Conservation (phyloP, 2,888 invertebrate genomes). For the Leucoptera coffeella region DNA sequence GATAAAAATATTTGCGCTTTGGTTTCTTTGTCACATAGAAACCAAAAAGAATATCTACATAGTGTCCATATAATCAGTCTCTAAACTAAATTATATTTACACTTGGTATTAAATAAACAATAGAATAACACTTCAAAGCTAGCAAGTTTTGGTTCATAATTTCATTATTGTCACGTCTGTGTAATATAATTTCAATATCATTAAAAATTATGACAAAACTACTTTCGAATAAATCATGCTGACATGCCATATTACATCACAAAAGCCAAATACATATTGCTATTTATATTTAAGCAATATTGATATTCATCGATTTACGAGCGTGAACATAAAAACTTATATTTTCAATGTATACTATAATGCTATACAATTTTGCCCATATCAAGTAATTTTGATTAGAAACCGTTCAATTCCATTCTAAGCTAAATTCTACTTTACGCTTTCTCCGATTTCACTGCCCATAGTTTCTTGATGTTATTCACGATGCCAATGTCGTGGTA, state of each 20-base stretch:
- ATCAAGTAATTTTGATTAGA: not conserved
- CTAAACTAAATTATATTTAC: too few relatives aligned
- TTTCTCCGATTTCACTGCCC: slow-evolving; percentile 53
- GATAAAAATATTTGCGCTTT: too few relatives aligned
- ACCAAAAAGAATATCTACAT: too few relatives aligned
- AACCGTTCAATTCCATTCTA: not conserved
- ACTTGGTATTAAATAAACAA: too few relatives aligned
- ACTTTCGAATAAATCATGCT: too few relatives aligned
- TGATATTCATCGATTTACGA: not conserved
- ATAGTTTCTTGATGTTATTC: slow-evolving; percentile 64
- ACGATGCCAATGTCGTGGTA: slow-evolving; percentile 76
- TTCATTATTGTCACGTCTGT: too few relatives aligned
- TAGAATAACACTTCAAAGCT: too few relatives aligned
- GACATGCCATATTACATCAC: not conserved
- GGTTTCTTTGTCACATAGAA: too few relatives aligned
- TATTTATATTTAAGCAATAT: not conserved
- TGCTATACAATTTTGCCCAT: not conserved
- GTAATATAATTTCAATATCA: too few relatives aligned
- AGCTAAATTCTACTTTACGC: slow-evolving; percentile 12
- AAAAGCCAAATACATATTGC: not conserved
- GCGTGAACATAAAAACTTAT: not conserved
- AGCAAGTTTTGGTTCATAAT: too few relatives aligned
- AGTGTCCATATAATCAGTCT: too few relatives aligned
- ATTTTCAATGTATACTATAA: not conserved
- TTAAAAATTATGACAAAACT: too few relatives aligned